Percentiles rank a stretch among this genome's conserved stretches.
phyloP scores from a whole-genome alignment of 2,888 invertebrate genomes.

The Yponomeuta malinellus region DNA sequence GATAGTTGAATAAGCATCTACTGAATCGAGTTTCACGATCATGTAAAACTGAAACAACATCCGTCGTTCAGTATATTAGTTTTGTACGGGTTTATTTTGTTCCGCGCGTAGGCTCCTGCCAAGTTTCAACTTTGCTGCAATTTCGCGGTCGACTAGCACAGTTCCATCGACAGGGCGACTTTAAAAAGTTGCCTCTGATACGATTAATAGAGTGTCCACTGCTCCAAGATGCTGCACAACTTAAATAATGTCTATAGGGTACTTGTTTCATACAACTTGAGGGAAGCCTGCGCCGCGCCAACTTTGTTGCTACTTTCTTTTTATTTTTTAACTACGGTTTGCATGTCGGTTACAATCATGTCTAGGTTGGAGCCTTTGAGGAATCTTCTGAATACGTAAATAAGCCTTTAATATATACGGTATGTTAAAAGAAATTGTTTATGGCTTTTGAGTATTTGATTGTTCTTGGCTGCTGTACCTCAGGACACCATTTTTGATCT shows the following conservation, averaged over 20 bases:
- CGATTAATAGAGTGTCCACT: conserved; percentile 58
- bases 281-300: conserved; percentile 40
- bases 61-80: conserved; percentile 8
- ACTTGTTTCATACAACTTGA: conserved; percentile 54
- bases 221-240: conserved; percentile 38
- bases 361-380: conserved; percentile 52
- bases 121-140: conserved; percentile 52
- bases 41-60: conserved; percentile 14
- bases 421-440: too few species aligned
- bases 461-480: conserved; percentile 40
- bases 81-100: conserved; percentile 40
- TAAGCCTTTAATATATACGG: conserved; percentile 18
- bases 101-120: conserved; percentile 59
- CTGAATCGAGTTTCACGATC: conserved; percentile 11
- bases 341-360: conserved; percentile 56
- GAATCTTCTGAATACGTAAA: conserved; percentile 53
- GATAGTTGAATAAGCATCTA: conserved; percentile 14
- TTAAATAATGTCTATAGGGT: conserved; percentile 65
- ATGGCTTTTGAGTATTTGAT: conserved; percentile 48
- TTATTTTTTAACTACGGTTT: conserved; percentile 56
- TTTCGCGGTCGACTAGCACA: conserved; percentile 53
- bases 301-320: conserved; percentile 54
- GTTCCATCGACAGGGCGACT: conserved; percentile 52
- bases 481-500: conserved; percentile 31
- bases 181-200: conserved; percentile 60